These are phyloP conservation scores for Eurois occulta DNA, from an alignment of 2,888 invertebrate species.

Conservation along the genomic window DNA sequence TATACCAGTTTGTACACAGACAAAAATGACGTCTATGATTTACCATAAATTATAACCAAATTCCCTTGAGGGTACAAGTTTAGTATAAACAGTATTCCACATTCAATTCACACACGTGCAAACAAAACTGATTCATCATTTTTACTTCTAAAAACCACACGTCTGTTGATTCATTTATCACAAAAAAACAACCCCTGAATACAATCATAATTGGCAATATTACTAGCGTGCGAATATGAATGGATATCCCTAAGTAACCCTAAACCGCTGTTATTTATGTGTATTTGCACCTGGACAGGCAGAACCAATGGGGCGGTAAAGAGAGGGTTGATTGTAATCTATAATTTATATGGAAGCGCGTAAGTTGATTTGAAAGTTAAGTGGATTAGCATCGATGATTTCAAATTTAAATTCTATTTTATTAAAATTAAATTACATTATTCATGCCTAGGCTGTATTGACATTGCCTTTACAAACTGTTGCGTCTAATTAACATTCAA, in stretches of 20 bases:
- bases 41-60: constrained; percentile 9
- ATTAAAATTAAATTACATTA: neutral
- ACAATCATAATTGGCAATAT: constrained; percentile 58
- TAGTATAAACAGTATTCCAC: neutral
- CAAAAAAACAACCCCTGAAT: constrained; percentile 45
- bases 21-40: too few relatives aligned
- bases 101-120: constrained; percentile 16
- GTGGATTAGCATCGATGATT: constrained; percentile 1
- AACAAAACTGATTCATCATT: constrained; percentile 34
- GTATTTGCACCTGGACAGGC: constrained; percentile 64
- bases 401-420: neutral
- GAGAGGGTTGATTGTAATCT: constrained; percentile 62
- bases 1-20: too few relatives aligned
- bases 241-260: constrained; percentile 61
- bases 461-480: too few relatives aligned
- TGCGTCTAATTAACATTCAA: too few relatives aligned
- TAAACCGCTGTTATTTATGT: constrained; percentile 62
- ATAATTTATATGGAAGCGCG: constrained; percentile 54
- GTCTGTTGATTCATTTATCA: constrained; percentile 42
- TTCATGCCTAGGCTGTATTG: neutral
- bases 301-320: constrained; percentile 62
- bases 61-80: neutral
- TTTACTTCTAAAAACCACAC: constrained; percentile 7
- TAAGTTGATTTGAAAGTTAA: constrained; percentile 15
- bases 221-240: constrained; percentile 63